Conservation (phyloP, 2,113 vertebrate species). For the Chinchilla lanigera region DNA sequence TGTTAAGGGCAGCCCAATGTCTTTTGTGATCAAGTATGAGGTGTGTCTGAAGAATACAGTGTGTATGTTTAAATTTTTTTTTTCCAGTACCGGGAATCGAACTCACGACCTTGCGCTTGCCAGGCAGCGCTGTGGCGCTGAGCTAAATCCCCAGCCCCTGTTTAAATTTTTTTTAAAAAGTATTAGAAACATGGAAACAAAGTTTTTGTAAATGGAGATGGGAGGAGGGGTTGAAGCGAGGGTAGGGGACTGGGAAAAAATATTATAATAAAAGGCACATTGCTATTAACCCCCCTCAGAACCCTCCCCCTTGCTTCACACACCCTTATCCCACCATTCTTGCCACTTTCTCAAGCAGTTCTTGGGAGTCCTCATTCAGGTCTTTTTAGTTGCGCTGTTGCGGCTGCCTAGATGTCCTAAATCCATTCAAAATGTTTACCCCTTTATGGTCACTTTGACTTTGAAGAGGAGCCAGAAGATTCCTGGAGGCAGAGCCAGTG, state of each 20-base stretch:
- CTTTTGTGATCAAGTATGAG: not conserved
- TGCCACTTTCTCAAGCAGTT: not conserved
- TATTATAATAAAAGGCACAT: not conserved
- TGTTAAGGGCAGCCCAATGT: not conserved
- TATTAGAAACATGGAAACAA: not conserved
- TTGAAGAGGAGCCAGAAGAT: not conserved
- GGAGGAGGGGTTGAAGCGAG: not conserved
- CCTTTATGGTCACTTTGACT: not conserved
- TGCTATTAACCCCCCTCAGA: not conserved
- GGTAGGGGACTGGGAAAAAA: not conserved
- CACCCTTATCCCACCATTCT: not conserved
- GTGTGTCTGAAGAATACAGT: not conserved
- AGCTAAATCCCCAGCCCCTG: too few species aligned
- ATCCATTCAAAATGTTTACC: not conserved
- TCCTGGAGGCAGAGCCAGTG: not conserved
- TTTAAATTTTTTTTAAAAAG: not conserved
- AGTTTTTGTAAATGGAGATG: not conserved
- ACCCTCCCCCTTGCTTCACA: not conserved
- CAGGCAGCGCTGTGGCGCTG: too few species aligned
- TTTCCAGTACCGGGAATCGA: too few species aligned
- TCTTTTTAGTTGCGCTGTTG: not conserved
- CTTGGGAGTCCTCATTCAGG: not conserved
- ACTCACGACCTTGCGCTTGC: too few species aligned
- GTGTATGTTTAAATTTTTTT: not conserved
- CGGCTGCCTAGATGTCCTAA: not conserved